Evolutionary conservation across 2,888 invertebrate species (phyloP).

Genomic region (Lasioglossum leucozonium): DNA sequence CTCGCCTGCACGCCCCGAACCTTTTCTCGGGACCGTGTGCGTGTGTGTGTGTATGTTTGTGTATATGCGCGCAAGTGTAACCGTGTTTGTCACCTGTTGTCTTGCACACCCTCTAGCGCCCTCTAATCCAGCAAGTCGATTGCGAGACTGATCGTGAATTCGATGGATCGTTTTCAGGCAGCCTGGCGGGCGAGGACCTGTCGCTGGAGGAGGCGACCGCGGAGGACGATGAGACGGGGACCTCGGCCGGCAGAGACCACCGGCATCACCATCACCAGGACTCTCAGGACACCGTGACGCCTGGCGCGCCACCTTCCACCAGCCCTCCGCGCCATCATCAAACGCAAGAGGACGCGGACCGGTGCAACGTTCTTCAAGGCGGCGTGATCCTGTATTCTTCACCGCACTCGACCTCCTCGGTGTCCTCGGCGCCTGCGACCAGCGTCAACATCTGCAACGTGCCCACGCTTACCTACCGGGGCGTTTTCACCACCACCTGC

Average conservation of each 20-base stretch:
- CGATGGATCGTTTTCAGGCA: conserved; percentile 87
- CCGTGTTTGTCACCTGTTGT: conserved; percentile 6
- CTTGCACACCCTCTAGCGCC: not conserved
- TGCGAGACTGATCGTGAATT: conserved; percentile 58
- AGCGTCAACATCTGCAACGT: conserved; percentile 85
- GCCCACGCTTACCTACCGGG: conserved; percentile 86
- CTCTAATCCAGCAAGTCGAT: not conserved
- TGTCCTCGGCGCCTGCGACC: conserved; percentile 76
- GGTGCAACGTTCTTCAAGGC: conserved; percentile 81
- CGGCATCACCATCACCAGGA: conserved; percentile 83
- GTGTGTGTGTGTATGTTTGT: too few species aligned
- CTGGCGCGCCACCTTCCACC: conserved; percentile 70
- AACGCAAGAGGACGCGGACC: conserved; percentile 79
- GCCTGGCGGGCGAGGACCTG: conserved; percentile 92
- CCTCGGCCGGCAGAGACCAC: conserved; percentile 82
- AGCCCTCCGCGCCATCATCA: conserved; percentile 80
- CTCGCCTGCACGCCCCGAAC: conserved; percentile 22
- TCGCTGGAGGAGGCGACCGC: conserved; percentile 87
- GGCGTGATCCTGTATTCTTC: conserved; percentile 82
- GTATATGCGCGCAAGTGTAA: conserved; percentile 17
- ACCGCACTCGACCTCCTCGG: conserved; percentile 77
- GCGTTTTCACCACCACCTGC: conserved; percentile 90
- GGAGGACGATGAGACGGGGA: conserved; percentile 84
- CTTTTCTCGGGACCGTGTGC: not conserved
- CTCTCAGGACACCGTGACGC: conserved; percentile 70